Percentiles rank a stretch among this genome's conserved stretches.
Evolutionary conservation across 2,888 invertebrate genomes (phyloP).

Genomic region (Glyphotaelius pellucidus): DNA sequence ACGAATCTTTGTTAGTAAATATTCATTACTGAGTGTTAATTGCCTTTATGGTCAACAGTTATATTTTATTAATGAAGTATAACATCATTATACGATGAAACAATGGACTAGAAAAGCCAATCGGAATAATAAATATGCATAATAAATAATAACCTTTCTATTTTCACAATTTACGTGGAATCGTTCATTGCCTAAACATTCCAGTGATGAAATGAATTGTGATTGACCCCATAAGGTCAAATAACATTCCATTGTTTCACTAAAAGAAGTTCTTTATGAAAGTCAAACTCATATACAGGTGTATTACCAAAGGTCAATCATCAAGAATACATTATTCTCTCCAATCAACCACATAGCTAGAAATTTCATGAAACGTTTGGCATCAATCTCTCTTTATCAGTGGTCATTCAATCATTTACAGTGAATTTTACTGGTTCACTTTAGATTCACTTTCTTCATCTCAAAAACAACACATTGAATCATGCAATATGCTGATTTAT

Average conservation of each 20-base stretch:
- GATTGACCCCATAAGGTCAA: not conserved
- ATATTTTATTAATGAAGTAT: not conserved
- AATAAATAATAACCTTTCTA: not conserved
- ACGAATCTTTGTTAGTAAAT: not conserved
- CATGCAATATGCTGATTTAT: not conserved
- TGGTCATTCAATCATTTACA: not conserved
- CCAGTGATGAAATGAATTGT: not conserved
- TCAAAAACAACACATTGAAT: not conserved
- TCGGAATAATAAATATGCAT: not conserved
- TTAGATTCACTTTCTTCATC: not conserved
- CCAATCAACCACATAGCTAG: not conserved
- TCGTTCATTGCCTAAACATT: not conserved
- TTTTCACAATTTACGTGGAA: not conserved
- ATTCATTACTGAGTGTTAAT: not conserved
- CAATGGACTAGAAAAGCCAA: not conserved
- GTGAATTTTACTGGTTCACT: not conserved
- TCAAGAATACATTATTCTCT: not conserved
- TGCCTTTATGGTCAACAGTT: not conserved
- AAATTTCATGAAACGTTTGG: not conserved
- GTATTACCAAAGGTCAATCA: not conserved
- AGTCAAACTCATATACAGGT: not conserved
- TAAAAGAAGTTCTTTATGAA: not conserved
- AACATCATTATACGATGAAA: not conserved
- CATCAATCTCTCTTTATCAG: not conserved
- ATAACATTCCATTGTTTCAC: constrained; percentile 2